Evolutionary conservation across 1,140 invertebrate genomes (phyloP).

Genomic region (Hyposmocoma kahamanoa): DNA sequence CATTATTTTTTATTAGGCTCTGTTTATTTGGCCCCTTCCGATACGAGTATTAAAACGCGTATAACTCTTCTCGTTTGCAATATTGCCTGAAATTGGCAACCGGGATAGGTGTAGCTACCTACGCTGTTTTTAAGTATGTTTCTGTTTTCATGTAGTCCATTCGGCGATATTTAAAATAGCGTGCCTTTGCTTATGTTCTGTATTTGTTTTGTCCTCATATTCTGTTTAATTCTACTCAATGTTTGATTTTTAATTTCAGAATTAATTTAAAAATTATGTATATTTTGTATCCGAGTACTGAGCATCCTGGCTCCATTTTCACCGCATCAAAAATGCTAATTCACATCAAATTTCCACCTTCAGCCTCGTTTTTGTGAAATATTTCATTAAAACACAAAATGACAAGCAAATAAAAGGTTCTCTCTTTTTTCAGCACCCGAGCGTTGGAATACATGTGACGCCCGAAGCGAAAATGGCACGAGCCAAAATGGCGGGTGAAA

Average conservation of each 20-base stretch:
- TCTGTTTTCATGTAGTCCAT: no score
- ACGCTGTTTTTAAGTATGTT: no score
- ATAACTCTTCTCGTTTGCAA: constrained; percentile 3
- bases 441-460: constrained; percentile 52
- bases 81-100: constrained; percentile 3
- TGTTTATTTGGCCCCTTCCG: constrained; percentile 15
- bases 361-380: constrained; percentile 28
- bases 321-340: constrained; percentile 53
- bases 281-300: no score
- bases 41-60: constrained; percentile 23
- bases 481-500: constrained; percentile 69
- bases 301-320: constrained; percentile 26
- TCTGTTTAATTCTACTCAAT: no score
- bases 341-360: constrained; percentile 35
- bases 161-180: no score
- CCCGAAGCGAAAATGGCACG: constrained; percentile 61
- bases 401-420: constrained; percentile 54
- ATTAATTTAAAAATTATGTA: no score
- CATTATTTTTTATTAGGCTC: constrained; percentile 37
- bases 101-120: no score
- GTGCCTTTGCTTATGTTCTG: no score
- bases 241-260: no score
- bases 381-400: constrained; percentile 54
- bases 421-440: constrained; percentile 40
- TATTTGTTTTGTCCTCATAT: no score